Base-by-base conservation (phyloP, 2,888 invertebrate species). In the Holacanthella duospinosa region DNA sequence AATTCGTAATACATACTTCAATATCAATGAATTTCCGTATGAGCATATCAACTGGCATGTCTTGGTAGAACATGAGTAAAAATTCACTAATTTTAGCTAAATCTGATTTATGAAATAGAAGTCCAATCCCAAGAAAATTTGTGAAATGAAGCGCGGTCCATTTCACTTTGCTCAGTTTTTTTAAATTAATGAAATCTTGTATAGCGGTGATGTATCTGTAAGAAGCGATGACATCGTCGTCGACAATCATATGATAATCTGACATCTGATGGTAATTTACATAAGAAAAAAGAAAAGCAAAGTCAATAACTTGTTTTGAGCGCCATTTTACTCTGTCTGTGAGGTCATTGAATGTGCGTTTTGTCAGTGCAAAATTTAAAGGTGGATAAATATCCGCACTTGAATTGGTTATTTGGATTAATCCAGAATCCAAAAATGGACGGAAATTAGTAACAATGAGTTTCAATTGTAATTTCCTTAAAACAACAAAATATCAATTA, bases 261-360 rank as follows among this genome's bases (percentile, higher is more conserved):
- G 76, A 75, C 53, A 76, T 56, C 4, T 58, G 4, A n/a, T 24
- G 28, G 6, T 75, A 6, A 36, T 9, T 6, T 6, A 36, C 68
- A 63, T 76, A 78, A 61, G 74, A 67, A 62, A 76, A 75, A 25
- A 78, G 67, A 63, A 75, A 77, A 1, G 76, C 76, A 66, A 76
- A 78, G 68, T 78, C 78, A 24, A 77, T 63, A 26, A 77, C 77
- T 70, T 78, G 78, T 65, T 78, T 78, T 1, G 78, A 74, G 27
- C 78, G 66, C 78, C 78, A 78, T 59, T 72, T 65, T 0, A 77
- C 75, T 55, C 77, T 66, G n/a, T 74, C 70, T 21, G 70, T 64
- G 1, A 75, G 67, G 62, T 78, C 78, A 55, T 75, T 74, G 62
- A 74, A 76, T 4, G 76, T 78, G 24, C 74, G 68, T 29, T 74